phyloP scores from a whole-genome alignment of 2,888 invertebrate species.

The Agrochola litura region DNA sequence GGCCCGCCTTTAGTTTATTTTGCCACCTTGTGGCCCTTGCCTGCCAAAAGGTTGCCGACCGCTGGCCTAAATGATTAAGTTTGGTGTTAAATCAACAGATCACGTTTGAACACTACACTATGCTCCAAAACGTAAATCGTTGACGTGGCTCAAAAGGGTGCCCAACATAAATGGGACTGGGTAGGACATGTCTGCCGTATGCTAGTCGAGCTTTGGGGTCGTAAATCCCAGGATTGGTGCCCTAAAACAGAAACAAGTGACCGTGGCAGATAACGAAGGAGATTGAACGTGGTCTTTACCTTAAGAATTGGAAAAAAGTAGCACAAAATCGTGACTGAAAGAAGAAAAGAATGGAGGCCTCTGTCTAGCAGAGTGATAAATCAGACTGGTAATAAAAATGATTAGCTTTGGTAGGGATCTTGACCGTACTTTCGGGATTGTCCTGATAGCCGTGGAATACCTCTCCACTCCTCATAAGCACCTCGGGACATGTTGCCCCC shows the following conservation, averaged over 20 bases:
- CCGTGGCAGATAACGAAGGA: background rate
- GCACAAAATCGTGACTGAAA: background rate
- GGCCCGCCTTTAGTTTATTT: too few species aligned
- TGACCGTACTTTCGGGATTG: too few species aligned
- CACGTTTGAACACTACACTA: background rate
- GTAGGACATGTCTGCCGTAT: background rate
- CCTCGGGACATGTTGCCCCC: too few species aligned
- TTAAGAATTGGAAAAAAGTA: background rate
- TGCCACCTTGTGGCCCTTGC: too few species aligned
- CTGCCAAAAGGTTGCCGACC: too few species aligned
- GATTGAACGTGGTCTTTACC: background rate
- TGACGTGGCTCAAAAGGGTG: background rate
- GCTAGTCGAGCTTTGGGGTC: background rate
- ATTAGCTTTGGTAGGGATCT: too few species aligned
- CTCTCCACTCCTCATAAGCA: too few species aligned
- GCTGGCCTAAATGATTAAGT: background rate
- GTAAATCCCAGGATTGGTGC: background rate
- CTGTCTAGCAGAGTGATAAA: background rate
- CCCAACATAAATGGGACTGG: too few species aligned
- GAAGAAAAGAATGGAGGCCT: background rate
- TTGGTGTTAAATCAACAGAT: background rate
- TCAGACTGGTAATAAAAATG: background rate
- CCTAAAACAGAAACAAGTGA: background rate
- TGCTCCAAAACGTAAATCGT: background rate
- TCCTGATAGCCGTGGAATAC: too few species aligned